A percentile compares a stretch with the other conserved stretches of the same genome.
Evolutionary conservation across 1,140 invertebrate species (phyloP).

Genomic region (Oscheius sp.): DNA sequence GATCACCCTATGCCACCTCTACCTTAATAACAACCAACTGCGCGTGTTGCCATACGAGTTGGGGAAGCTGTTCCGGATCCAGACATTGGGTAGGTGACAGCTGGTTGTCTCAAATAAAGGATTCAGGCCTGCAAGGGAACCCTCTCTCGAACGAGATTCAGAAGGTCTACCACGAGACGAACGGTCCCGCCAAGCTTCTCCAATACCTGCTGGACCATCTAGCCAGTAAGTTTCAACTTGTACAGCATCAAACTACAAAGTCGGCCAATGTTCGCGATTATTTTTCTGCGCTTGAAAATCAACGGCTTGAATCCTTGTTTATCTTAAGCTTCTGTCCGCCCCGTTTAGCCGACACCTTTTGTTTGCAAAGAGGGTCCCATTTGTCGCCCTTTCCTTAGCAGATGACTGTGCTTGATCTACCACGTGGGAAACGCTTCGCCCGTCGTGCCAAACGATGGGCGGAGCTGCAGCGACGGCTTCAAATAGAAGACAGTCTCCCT

Average conservation of each 20-base stretch:
- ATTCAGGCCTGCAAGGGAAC: slow-evolving; percentile 63
- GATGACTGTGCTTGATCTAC: neutral
- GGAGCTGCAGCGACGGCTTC: neutral
- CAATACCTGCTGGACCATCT: slow-evolving; percentile 77
- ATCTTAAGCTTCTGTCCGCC: too few relatives aligned
- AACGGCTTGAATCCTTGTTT: too few relatives aligned
- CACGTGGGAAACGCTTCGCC: neutral
- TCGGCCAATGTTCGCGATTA: too few relatives aligned
- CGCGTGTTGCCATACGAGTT: slow-evolving; percentile 90
- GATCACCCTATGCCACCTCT: slow-evolving; percentile 84
- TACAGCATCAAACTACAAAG: too few relatives aligned
- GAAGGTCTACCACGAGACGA: slow-evolving; percentile 83
- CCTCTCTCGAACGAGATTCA: slow-evolving; percentile 87
- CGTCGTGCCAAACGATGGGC: neutral
- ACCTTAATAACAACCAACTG: slow-evolving; percentile 88
- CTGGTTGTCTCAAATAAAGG: neutral
- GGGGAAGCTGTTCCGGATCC: slow-evolving; percentile 93
- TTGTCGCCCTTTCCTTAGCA: neutral
- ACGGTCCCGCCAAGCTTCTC: slow-evolving; percentile 87
- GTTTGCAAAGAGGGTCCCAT: neutral
- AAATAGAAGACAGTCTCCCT: neutral
- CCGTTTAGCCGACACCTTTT: neutral
- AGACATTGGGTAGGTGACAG: slow-evolving; percentile 66
- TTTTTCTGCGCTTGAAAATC: too few relatives aligned
- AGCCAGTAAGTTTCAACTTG: slow-evolving; percentile 48